A percentile compares a stretch with the other conserved stretches of the same genome.
Conservation (phyloP, 1,140 invertebrate genomes). For the Bombus picipes region DNA sequence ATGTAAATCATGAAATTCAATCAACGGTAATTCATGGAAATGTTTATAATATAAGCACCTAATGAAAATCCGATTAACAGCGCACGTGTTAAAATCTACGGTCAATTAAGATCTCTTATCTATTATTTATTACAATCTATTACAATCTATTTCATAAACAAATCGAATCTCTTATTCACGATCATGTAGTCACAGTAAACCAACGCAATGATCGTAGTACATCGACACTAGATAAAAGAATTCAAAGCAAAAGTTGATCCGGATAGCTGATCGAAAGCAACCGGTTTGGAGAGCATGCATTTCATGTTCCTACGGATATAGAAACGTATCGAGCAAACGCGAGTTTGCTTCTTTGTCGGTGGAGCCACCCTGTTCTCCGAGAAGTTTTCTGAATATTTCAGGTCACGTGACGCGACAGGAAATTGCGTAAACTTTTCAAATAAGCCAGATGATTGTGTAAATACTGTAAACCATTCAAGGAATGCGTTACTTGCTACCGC, state of each 20-base stretch:
- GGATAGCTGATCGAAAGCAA: not conserved
- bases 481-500: conserved; percentile 34
- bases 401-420: conserved; percentile 47
- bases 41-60: too few relatives aligned
- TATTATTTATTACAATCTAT: not conserved
- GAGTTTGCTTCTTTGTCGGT: not conserved
- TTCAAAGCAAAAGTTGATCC: not conserved
- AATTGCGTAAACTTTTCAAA: conserved; percentile 77
- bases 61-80: too few relatives aligned
- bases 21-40: too few relatives aligned
- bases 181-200: too few relatives aligned
- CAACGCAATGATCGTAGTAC: not conserved
- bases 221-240: not conserved
- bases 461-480: conserved; percentile 24
- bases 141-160: too few relatives aligned
- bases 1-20: too few relatives aligned
- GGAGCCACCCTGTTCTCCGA: not conserved
- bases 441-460: conserved; percentile 69
- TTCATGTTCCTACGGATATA: conserved; percentile 24
- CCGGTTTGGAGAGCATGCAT: not conserved
- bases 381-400: conserved; percentile 70
- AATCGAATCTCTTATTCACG: too few relatives aligned
- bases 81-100: too few relatives aligned
- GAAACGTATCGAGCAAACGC: conserved; percentile 33
- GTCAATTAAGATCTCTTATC: not conserved